These are phyloP conservation scores for Rotaria sp. DNA, from an alignment of 2,888 invertebrate species.

Conservation along the genomic window DNA sequence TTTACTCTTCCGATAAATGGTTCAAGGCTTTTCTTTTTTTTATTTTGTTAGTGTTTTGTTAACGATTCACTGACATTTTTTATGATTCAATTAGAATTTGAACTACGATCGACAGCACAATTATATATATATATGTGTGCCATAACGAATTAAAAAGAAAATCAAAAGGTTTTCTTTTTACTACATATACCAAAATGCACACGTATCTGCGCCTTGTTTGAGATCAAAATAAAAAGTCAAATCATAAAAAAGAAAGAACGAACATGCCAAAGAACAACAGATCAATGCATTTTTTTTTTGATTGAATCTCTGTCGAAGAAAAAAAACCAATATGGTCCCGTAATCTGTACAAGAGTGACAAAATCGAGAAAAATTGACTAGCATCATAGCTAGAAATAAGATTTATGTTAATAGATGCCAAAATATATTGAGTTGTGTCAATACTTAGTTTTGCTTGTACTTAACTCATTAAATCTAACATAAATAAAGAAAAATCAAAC, in stretches of 20 bases:
- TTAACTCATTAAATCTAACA: background rate
- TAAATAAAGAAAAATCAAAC: background rate
- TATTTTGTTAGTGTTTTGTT: background rate
- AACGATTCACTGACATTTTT: background rate
- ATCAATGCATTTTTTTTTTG: background rate
- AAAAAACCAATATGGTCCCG: background rate
- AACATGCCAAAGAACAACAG: background rate
- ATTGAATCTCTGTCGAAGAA: background rate
- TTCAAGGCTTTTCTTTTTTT: background rate
- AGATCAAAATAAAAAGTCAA: background rate
- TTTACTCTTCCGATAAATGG: background rate
- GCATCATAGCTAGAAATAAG: background rate
- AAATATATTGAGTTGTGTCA: background rate
- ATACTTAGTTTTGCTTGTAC: background rate
- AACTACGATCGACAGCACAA: background rate
- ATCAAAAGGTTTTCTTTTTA: background rate
- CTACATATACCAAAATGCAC: background rate
- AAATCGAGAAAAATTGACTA: background rate
- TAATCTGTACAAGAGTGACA: background rate
- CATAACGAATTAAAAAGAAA: background rate
- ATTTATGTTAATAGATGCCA: background rate
- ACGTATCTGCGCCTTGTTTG: background rate
- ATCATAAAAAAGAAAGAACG: background rate
- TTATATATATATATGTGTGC: background rate
- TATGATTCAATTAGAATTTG: conserved; percentile 15